Evolutionary conservation across 2,888 invertebrate species (phyloP).

Genomic region (Leptarthrus brevirostris): DNA sequence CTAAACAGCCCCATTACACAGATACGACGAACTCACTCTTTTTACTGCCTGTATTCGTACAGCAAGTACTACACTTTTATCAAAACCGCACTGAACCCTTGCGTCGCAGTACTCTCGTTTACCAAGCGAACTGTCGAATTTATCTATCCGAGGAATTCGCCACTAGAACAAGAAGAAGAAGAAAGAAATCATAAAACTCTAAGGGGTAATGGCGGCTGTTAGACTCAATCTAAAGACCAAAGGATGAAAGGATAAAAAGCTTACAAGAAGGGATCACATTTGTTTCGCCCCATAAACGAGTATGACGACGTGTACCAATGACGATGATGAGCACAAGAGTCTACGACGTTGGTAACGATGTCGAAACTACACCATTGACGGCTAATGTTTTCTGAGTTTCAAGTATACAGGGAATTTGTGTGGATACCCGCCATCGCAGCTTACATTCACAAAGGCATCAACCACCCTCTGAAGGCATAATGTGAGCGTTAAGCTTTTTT

Average conservation of each 20-base stretch:
- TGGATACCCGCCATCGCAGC: not conserved
- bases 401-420: not conserved
- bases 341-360: constrained; percentile 25
- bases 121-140: not conserved
- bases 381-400: constrained; percentile 28
- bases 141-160: constrained; percentile 5
- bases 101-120: constrained; percentile 1
- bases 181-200: constrained; percentile 34
- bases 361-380: constrained; percentile 35
- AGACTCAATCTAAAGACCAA: constrained; percentile 47
- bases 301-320: constrained; percentile 43
- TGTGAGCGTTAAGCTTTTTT: constrained; percentile 50
- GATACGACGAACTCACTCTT: constrained; percentile 41
- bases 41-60: constrained; percentile 34
- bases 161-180: not conserved
- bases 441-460: not conserved
- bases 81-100: constrained; percentile 38
- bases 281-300: constrained; percentile 47
- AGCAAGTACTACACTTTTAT: constrained; percentile 20
- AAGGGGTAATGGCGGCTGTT: constrained; percentile 40
- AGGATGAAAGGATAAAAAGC: constrained; percentile 48
- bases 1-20: constrained; percentile 50
- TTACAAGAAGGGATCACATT: constrained; percentile 47
- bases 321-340: constrained; percentile 30
- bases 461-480: constrained; percentile 1